Conservation (phyloP, 2,113 vertebrate species). For the Nothobranchius furzeri region DNA sequence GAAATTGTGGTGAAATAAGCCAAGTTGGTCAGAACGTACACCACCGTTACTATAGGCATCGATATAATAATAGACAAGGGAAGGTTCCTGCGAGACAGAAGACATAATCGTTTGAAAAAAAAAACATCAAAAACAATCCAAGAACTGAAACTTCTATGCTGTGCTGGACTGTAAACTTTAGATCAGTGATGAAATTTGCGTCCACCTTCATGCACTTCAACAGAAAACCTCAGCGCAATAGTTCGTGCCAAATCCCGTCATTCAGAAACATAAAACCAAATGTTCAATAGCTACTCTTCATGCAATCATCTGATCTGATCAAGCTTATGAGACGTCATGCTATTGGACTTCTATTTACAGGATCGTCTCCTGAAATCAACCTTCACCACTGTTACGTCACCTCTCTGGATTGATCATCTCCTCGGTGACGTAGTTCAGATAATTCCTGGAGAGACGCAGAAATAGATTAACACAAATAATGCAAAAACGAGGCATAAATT, state of each 20-base stretch:
- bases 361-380: conserved; percentile 47
- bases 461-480: background rate
- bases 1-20: conserved; percentile 81
- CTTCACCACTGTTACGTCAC: conserved; percentile 65
- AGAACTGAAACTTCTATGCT: too few species aligned
- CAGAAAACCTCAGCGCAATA: background rate
- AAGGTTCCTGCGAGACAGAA: conserved; percentile 59
- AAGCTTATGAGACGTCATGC: conserved; percentile 24
- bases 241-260: background rate
- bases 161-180: background rate
- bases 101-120: conserved; percentile 9
- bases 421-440: conserved; percentile 79
- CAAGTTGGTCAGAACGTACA: conserved; percentile 80
- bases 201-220: conserved; percentile 11
- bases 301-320: conserved; percentile 17
- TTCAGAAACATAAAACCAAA: background rate
- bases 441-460: conserved; percentile 67
- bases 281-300: conserved; percentile 1
- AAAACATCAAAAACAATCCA: fast-evolving
- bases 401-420: conserved; percentile 82
- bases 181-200: background rate
- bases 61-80: conserved; percentile 79
- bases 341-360: conserved; percentile 32
- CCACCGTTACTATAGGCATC: conserved; percentile 78
- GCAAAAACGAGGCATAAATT: too few species aligned